Conservation (phyloP, 2,888 invertebrate genomes). For the Mythimna albipuncta region DNA sequence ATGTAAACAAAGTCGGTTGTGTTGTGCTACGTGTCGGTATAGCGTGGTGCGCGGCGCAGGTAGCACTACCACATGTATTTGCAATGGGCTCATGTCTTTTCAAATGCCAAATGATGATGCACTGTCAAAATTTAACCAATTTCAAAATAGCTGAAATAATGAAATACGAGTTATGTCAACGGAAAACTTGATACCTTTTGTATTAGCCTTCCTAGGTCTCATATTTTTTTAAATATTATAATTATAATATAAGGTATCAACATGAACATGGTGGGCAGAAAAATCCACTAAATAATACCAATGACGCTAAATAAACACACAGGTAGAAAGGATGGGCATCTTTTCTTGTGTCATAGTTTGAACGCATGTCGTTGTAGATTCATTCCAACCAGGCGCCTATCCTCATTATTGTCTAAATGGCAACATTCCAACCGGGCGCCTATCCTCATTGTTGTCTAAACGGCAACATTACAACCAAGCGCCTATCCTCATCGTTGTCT, state of each 20-base stretch:
- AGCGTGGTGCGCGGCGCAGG: not conserved
- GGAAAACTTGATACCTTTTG: not conserved
- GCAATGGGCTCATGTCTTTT: not conserved
- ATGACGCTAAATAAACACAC: not conserved
- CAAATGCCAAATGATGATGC: not conserved
- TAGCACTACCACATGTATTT: not conserved
- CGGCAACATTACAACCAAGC: constrained; percentile 29
- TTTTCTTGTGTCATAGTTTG: not conserved
- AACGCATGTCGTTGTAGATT: not conserved
- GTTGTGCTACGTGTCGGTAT: not conserved
- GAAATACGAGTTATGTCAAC: not conserved
- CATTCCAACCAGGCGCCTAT: not conserved
- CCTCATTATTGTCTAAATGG: too few species aligned
- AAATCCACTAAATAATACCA: not conserved
- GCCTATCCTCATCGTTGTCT: constrained; percentile 23
- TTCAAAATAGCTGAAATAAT: not conserved
- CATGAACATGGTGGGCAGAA: too few species aligned
- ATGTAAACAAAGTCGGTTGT: constrained; percentile 12
- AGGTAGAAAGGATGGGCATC: too few species aligned
- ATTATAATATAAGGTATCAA: not conserved
- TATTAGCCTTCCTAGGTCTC: too few species aligned
- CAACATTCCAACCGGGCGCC: too few species aligned
- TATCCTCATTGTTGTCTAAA: constrained; percentile 29
- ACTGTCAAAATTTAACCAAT: not conserved
- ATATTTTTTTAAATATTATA: too few species aligned